Evolutionary conservation across 35 echinoderm and acorn worm genomes (phyloP), one percentile per base, ranked within the genome.

Genomic region (Eucidaris tribuloides): DNA sequence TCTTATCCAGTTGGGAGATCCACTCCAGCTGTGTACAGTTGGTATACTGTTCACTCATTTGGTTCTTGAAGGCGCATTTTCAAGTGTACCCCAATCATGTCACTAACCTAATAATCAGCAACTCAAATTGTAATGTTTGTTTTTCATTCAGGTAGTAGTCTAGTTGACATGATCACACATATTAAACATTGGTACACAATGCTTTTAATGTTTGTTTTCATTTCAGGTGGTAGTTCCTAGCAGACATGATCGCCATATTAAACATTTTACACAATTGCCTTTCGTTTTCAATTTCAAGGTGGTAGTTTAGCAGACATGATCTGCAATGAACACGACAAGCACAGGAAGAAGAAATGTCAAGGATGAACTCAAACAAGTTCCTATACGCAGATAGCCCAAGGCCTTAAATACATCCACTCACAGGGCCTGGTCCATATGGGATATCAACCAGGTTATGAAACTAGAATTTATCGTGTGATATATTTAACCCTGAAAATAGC

Each of bases 361-460:
- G 59, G 23, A 70, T 36, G 86, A 93, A 80, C 60, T 99, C 31
- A 99, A 99, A 41, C 90, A 99, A 61, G 41, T 99, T 3, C 43
- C 93, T 19, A 42, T 86, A n/a, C n/a, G 23, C 86, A 99, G 62
- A 45, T 93, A 33, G 83, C 81, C 18, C 86, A 99, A 42, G 96
- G 96, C 4, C 79, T 99, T 25, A 65, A 87, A 40, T 99, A 90
- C 55, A 99, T 99, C 32, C 96, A 99, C 55, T 90, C 78, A 61
- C 90, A 99, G 46, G 96, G 96, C n/a, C 83, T 99, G 20, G 92
- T 97, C 40, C 96, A 99, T 58, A 54, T n/a, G n/a, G n/a, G n/a
- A n/a, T n/a, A n/a, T n/a, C n/a, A n/a, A n/a, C n/a, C n/a, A n/a
- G n/a, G n/a, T n/a, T n/a, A n/a, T n/a, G n/a, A n/a, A n/a, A n/a